Conservation (phyloP, 2,113 vertebrate genomes). For the Bubalus kerabau region DNA sequence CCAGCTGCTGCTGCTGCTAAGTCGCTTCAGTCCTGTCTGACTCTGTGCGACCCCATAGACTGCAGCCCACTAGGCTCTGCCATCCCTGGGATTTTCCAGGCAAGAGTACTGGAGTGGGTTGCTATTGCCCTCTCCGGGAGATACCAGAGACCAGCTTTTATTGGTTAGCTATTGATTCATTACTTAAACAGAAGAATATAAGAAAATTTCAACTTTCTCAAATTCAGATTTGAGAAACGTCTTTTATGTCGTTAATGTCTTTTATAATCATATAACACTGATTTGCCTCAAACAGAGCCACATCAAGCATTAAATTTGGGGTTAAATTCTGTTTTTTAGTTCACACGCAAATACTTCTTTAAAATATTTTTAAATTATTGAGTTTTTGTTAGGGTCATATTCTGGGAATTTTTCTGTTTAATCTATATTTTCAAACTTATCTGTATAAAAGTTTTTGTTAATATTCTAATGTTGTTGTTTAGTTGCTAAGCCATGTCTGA, state of each 20-base stretch:
- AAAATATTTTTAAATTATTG: not conserved
- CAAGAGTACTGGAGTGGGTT: no score
- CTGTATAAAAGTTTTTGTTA: not conserved
- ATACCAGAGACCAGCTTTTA: not conserved
- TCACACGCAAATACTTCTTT: not conserved
- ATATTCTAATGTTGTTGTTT: not conserved
- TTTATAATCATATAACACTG: not conserved
- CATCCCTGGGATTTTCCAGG: no score
- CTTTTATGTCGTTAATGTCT: not conserved
- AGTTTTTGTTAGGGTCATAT: not conserved
- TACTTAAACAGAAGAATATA: not conserved
- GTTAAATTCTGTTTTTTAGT: not conserved
- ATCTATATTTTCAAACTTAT: constrained; percentile 6
- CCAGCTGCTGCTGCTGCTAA: no score
- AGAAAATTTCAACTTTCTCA: not conserved
- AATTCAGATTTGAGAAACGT: not conserved
- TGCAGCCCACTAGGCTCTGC: no score
- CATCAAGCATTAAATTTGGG: not conserved
- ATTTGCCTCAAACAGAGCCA: not conserved
- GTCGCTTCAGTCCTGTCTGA: no score
- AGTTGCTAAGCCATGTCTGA: not conserved
- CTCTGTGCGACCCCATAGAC: no score
- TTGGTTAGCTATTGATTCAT: not conserved
- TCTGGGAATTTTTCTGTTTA: not conserved
- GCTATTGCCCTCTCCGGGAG: no score